Percentiles rank a stretch among this genome's conserved stretches.
Evolutionary conservation across 2,888 invertebrate genomes (phyloP).

Genomic region (Lasius fuliginosus): DNA sequence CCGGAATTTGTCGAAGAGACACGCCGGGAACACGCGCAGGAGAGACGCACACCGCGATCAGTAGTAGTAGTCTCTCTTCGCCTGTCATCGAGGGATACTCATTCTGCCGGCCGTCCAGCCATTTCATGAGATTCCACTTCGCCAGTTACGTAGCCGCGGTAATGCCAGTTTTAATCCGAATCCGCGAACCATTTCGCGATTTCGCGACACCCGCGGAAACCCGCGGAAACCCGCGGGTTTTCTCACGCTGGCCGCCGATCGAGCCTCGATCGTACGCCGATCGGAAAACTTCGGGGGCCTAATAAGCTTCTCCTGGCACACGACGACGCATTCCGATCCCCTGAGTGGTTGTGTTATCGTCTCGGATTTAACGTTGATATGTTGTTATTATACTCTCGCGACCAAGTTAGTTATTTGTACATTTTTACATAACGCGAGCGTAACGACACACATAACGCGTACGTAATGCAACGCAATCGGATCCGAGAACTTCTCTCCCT

Average conservation of each 20-base stretch:
- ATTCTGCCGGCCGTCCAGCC: neutral
- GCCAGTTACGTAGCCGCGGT: neutral
- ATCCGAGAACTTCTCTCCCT: neutral
- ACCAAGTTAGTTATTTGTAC: slow-evolving; percentile 10
- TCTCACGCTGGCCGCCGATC: neutral
- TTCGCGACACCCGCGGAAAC: neutral
- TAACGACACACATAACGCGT: slow-evolving; percentile 18
- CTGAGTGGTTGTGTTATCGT: slow-evolving; percentile 63
- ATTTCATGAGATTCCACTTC: neutral
- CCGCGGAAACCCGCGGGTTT: neutral
- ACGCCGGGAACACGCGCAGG: neutral
- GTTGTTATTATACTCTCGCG: neutral
- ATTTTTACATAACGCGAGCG: slow-evolving; percentile 31
- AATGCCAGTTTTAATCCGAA: neutral
- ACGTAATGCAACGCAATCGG: slow-evolving; percentile 10
- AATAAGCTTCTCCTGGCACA: slow-evolving; percentile 70
- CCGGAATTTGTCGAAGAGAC: neutral
- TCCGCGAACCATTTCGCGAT: neutral
- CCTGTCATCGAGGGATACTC: slow-evolving; percentile 7
- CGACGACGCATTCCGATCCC: slow-evolving; percentile 76
- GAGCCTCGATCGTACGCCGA: slow-evolving; percentile 7
- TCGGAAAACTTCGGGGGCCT: slow-evolving; percentile 35
- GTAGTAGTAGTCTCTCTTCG: neutral
- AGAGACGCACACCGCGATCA: neutral
- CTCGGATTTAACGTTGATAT: slow-evolving; percentile 59